Conservation (phyloP, 2,113 vertebrate species). For the Siphamia tubifer region DNA sequence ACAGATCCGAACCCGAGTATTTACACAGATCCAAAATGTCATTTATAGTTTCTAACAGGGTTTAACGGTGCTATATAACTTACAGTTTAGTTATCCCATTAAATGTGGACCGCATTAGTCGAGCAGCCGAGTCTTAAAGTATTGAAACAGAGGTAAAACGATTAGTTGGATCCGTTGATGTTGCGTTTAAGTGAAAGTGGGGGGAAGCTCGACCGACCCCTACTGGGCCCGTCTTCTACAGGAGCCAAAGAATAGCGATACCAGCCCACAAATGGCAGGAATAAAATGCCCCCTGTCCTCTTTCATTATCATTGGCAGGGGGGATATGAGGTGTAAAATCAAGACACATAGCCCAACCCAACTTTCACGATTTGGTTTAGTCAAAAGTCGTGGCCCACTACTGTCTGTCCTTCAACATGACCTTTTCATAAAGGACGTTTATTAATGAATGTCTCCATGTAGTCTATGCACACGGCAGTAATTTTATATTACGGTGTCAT, state of each 20-base stretch:
- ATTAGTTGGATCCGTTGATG: conserved; percentile 23
- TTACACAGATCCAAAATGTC: background rate
- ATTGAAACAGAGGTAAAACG: conserved; percentile 28
- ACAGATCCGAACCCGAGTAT: background rate
- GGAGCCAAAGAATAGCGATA: background rate
- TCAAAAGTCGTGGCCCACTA: conserved; percentile 9
- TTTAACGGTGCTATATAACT: background rate
- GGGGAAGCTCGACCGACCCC: too few relatives aligned
- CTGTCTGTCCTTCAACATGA: conserved; percentile 86
- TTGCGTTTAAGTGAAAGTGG: conserved; percentile 1
- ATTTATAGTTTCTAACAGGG: background rate
- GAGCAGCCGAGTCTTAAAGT: conserved; percentile 13
- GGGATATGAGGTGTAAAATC: background rate
- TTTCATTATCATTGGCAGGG: background rate
- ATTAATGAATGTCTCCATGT: conserved; percentile 6
- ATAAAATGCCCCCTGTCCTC: conserved; percentile 22
- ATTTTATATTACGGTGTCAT: background rate
- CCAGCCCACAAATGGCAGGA: background rate
- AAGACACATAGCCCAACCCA: background rate
- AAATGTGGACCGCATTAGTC: conserved; percentile 3
- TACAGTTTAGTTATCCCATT: conserved; percentile 16
- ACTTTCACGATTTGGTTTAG: conserved; percentile 22
- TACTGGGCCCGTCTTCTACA: background rate
- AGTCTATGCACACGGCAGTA: background rate
- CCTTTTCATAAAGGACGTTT: conserved; percentile 68